Evolutionary conservation across 2,888 invertebrate genomes (phyloP).

Genomic region (Asteroscopus sphinx): DNA sequence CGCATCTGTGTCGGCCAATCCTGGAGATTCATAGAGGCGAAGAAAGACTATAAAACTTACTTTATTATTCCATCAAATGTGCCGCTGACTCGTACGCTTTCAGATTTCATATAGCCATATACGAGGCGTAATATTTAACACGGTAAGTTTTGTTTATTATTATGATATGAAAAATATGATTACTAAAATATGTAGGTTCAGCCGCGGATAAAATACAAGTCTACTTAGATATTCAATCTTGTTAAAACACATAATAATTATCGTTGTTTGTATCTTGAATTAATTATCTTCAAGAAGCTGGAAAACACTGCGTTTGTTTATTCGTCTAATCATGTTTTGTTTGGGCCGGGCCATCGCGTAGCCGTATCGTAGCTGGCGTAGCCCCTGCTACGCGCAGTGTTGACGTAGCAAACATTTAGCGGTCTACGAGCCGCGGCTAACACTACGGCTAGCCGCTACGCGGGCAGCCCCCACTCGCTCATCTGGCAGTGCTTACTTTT

Average conservation of each 20-base stretch:
- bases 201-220: constrained; percentile 25
- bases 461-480: constrained; percentile 11
- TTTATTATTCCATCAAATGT: constrained; percentile 81
- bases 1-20: constrained; percentile 72
- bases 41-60: constrained; percentile 78
- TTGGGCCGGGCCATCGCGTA: constrained; percentile 31
- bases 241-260: constrained; percentile 23
- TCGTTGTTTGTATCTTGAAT: constrained; percentile 42
- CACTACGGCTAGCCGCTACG: constrained; percentile 31
- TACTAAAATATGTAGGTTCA: constrained; percentile 1
- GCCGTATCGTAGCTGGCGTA: constrained; percentile 38
- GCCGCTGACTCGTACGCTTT: constrained; percentile 66
- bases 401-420: constrained; percentile 67
- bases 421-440: constrained; percentile 48
- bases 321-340: constrained; percentile 42
- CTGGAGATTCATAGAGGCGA: constrained; percentile 73
- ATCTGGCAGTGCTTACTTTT: constrained; percentile 18
- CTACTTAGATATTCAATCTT: constrained; percentile 16
- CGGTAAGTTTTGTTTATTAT: constrained; percentile 36
- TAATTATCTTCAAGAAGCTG: constrained; percentile 40
- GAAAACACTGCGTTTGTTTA: constrained; percentile 32
- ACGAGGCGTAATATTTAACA: constrained; percentile 53
- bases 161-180: constrained; percentile 1
- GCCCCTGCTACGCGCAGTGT: constrained; percentile 54
- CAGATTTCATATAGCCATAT: constrained; percentile 64